Base-by-base conservation (phyloP, 1,140 invertebrate species). In the Chionoecetes opilio region DNA sequence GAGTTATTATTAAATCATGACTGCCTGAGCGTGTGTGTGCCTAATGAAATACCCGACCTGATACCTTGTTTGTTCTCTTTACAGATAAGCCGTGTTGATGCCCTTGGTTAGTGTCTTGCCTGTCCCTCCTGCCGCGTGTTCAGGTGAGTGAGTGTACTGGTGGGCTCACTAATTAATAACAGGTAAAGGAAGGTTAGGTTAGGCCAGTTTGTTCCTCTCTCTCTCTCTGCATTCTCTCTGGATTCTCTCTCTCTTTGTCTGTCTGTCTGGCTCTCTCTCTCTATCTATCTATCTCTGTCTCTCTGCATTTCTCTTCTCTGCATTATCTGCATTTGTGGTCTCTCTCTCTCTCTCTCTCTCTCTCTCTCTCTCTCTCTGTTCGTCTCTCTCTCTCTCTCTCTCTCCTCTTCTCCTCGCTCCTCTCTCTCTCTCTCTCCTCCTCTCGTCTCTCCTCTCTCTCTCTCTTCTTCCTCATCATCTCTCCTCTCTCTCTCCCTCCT, bases 161-260 rank as follows among this genome's bases (percentile, higher is more conserved):
- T 8, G 63, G 26, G 63, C n/a, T n/a, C 63, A n/a, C 63, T 75
- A 75, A 75, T 75, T 75, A 75, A 75, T 26, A 26, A 17, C 63
- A 75, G 63, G 63, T 75, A n/a, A 8, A n/a, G n/a, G n/a, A n/a
- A n/a, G n/a, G n/a, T 46, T 5, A 46, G 41, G 41, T 8, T 46
- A n/a, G n/a, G 21, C 63, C n/a, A 75, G 63, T 21, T 75, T 75
- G 9, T 75, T 21, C n/a, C 63, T 75, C 63, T 26, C n/a, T 75
- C n/a, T 75, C n/a, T 75, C 63, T 75, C 63, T 75, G n/a, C 63
- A n/a, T 26, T 75, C 63, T 75, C 63, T 75, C 63, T 75, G n/a
- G n/a, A n/a, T 26, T 75, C 63, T 75, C 63, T 75, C 63, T 75
- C 63, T 75, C 63, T 75, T 26, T 75, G 21, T 75, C 63, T 75